These are phyloP conservation scores for Brachystomella parvula DNA, from an alignment of 1,140 invertebrate genomes.

Conservation along the genomic window DNA sequence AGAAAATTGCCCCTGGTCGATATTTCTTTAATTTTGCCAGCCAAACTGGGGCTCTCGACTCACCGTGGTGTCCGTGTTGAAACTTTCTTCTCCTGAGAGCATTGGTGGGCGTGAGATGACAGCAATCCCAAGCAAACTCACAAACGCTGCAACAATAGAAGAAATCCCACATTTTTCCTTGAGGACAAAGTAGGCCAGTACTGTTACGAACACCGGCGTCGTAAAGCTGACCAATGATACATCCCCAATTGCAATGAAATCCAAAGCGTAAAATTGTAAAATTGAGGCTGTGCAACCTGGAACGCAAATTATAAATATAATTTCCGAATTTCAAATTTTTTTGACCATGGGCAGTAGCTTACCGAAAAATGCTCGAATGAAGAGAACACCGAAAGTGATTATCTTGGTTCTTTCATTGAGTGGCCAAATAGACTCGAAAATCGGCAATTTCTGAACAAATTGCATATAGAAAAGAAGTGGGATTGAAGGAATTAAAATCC, in stretches of 20 bases:
- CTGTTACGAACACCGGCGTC: background rate
- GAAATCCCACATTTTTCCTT: background rate
- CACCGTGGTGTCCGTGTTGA: background rate
- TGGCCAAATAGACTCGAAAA: background rate
- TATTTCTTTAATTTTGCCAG: no score
- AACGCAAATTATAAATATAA: background rate
- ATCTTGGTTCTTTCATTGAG: background rate
- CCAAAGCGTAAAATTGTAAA: background rate
- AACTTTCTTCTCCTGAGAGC: conserved; percentile 6
- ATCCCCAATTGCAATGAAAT: conserved; percentile 6
- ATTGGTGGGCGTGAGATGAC: conserved; percentile 11
- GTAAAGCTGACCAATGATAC: background rate
- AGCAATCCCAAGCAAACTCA: background rate
- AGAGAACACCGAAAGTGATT: background rate
- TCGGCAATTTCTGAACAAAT: background rate
- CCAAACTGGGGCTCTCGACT: background rate
- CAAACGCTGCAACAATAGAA: background rate
- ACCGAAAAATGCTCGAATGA: background rate
- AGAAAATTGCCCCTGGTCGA: no score
- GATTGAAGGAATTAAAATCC: conserved; percentile 6
- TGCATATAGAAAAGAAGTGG: background rate
- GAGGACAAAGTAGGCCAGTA: conserved; percentile 11
- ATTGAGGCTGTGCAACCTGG: background rate
- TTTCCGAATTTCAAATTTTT: background rate
- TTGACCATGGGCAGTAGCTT: background rate